Evolutionary conservation across 2,113 vertebrate genomes (phyloP).

Genomic region (Pseudonaja textilis): DNA sequence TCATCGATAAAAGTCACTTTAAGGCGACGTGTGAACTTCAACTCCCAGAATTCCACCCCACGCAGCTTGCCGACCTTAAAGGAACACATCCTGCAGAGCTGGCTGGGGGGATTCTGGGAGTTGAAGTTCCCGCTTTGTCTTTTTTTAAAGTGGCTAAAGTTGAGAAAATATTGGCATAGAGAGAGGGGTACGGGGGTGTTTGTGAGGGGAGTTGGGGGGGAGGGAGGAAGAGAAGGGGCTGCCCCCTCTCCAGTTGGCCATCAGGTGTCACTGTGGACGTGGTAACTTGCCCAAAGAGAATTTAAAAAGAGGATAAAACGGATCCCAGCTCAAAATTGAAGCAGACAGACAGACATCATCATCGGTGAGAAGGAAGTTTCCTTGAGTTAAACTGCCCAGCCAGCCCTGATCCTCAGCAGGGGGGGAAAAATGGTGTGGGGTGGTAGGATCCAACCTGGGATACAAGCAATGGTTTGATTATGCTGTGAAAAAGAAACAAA

Average conservation of each 20-base stretch:
- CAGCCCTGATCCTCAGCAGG: not conserved
- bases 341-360: not conserved
- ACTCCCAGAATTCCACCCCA: not conserved
- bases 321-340: not conserved
- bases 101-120: not conserved
- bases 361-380: not conserved
- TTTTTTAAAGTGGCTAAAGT: not conserved
- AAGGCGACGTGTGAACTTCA: not conserved
- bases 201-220: too few relatives aligned
- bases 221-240: not conserved
- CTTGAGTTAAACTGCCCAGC: not conserved
- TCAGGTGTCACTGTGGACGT: conserved; percentile 28
- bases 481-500: conserved; percentile 56
- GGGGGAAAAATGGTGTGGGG: not conserved
- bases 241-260: not conserved
- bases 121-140: not conserved
- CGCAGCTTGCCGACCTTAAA: not conserved
- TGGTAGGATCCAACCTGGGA: not conserved
- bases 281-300: not conserved
- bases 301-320: too few relatives aligned
- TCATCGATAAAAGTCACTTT: not conserved
- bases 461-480: not conserved
- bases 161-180: not conserved
- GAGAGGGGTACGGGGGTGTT: not conserved
- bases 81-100: too few relatives aligned